phyloP scores from a whole-genome alignment of 2,888 invertebrate genomes.

The Micoletzkya japonica region DNA sequence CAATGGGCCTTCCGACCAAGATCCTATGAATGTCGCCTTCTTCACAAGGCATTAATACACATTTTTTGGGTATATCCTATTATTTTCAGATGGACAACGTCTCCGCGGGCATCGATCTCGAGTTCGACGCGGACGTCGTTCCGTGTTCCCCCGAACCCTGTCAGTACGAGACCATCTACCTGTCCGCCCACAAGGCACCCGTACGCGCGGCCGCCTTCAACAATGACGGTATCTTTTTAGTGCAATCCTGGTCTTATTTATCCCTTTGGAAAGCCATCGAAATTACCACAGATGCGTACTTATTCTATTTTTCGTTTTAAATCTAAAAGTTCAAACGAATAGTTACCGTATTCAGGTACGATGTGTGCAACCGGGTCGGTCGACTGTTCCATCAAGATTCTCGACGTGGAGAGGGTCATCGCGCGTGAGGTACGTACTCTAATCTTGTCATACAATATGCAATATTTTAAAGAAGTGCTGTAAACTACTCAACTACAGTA shows the following conservation, averaged over 20 bases:
- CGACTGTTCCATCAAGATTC: slow-evolving; percentile 96
- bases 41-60: not conserved
- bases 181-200: slow-evolving; percentile 91
- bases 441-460: too few species aligned
- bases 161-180: slow-evolving; percentile 96
- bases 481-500: too few species aligned
- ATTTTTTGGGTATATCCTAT: not conserved
- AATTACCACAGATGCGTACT: slow-evolving; percentile 2
- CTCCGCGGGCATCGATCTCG: slow-evolving; percentile 79
- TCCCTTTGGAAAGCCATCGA: slow-evolving; percentile 9
- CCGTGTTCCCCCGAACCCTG: slow-evolving; percentile 86
- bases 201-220: slow-evolving; percentile 95
- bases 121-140: slow-evolving; percentile 84
- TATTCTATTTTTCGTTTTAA: not conserved
- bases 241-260: too few species aligned
- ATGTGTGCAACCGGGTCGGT: slow-evolving; percentile 96
- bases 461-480: too few species aligned
- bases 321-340: not conserved
- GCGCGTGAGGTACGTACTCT: slow-evolving; percentile 84
- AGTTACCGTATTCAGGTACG: slow-evolving; percentile 70
- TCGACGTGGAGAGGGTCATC: slow-evolving; percentile 98
- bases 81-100: slow-evolving; percentile 49
- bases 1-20: too few species aligned
- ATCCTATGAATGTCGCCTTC: not conserved
- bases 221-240: slow-evolving; percentile 73